A percentile compares a stretch with the other conserved stretches of the same genome.
Evolutionary conservation across 2,113 vertebrate genomes (phyloP).

Genomic region (Morone saxatilis): DNA sequence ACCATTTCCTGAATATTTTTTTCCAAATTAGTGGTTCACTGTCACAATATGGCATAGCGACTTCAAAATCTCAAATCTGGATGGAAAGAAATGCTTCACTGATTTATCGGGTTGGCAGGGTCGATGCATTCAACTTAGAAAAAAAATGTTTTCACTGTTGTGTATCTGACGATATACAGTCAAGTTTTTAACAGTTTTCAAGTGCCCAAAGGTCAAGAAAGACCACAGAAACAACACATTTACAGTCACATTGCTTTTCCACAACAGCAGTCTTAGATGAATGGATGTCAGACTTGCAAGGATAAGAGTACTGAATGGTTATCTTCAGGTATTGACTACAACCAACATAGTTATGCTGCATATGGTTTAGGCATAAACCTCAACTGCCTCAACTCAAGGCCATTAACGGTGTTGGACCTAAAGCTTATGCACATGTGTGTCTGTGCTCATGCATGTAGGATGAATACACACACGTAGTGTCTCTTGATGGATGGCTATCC

Average conservation of each 20-base stretch:
- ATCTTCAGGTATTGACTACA: neutral
- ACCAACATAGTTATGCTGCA: neutral
- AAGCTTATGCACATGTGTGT: neutral
- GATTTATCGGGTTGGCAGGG: neutral
- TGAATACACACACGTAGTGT: conserved; percentile 5
- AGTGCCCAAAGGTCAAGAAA: neutral
- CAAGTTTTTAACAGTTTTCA: neutral
- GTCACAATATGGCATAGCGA: neutral
- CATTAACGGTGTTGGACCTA: neutral
- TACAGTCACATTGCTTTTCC: neutral
- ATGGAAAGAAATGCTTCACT: neutral
- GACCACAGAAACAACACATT: conserved; percentile 4
- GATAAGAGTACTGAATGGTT: neutral
- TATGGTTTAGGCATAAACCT: neutral
- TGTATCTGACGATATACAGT: neutral
- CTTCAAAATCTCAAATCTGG: neutral
- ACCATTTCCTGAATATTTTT: neutral
- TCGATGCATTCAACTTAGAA: neutral
- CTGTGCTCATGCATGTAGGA: conserved; percentile 17
- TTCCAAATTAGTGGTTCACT: neutral
- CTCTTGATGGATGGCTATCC: conserved; percentile 41
- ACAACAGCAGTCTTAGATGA: conserved; percentile 3
- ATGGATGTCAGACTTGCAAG: neutral
- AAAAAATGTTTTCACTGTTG: conserved; percentile 1
- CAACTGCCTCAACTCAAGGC: neutral